Base-by-base conservation (phyloP, 2,113 vertebrate genomes). In the Pollimyrus isidori region DNA sequence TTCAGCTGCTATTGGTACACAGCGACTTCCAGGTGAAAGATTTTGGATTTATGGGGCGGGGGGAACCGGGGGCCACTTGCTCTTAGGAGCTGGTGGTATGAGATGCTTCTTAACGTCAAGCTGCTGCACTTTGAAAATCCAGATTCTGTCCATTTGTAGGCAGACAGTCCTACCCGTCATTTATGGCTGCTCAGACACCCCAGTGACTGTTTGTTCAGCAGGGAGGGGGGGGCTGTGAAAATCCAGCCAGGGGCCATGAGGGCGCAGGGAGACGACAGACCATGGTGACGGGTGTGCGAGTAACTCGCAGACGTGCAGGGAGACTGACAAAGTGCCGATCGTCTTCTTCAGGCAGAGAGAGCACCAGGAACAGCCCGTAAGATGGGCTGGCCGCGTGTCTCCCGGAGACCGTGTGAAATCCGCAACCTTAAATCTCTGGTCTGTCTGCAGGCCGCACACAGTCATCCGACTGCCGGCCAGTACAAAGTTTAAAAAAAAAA, bases 21-120 rank as follows among this genome's bases (percentile, higher is more conserved):
- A 90, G 90, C 90, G 82, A 93, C 92, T 93, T 93, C 90, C 94
- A 95, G 94, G 94, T 95, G 92, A 94, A 93, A 92, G 91, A 91
- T 90, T 93, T 73, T 0, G 26, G 69, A 39, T 35, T 85, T n/a
- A 46, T 91, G 92, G 91, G 89, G 91, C 92, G 89, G 92, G 92
- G 86, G 86, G 42, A 76, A 19, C 83, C 35, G 3, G 45, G 82
- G 69, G 73, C 48, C 73, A 88, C 3, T 89, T 87, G 69, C 49
- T 90, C 83, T 69, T 19, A 53, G 53, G 58, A 48, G 39, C 39
- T 76, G 86, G 82, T 23, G 42, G 42, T 17, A 45, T 5, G 30
- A 7, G 69, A 39, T 30, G 11, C 35, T 17, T 56, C 19, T 89
- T 52, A 39, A 87, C 89, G 88, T 30, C 39, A 88, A 86, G 58